Conservation (phyloP, 2,113 vertebrate genomes). For the Argyrosomus japonicus region DNA sequence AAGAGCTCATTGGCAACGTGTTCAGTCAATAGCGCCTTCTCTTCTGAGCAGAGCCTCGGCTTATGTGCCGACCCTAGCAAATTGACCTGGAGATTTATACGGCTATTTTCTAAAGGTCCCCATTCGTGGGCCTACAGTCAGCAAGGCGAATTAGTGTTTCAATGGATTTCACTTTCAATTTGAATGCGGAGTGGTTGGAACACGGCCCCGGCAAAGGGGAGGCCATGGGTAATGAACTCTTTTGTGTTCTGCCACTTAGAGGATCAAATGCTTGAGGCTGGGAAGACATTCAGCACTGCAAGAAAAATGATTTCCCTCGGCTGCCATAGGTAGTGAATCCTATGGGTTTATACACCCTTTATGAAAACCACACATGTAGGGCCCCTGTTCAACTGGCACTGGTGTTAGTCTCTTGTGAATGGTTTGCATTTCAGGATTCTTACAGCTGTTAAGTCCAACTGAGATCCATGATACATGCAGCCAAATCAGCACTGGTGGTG, state of each 20-base stretch:
- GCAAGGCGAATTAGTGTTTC: constrained; percentile 73
- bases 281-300: constrained; percentile 56
- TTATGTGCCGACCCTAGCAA: constrained; percentile 65
- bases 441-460: not conserved
- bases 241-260: constrained; percentile 67
- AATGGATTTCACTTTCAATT: constrained; percentile 77
- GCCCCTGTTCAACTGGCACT: not conserved
- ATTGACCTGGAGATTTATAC: constrained; percentile 78
- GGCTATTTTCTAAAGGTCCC: constrained; percentile 76
- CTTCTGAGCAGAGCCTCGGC: constrained; percentile 46
- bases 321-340: constrained; percentile 23
- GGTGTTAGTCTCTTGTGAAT: not conserved
- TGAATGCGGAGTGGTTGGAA: constrained; percentile 71
- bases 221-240: constrained; percentile 69
- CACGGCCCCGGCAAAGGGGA: constrained; percentile 47
- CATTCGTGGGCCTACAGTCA: constrained; percentile 63
- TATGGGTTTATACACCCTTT: constrained; percentile 24
- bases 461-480: not conserved
- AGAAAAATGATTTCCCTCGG: constrained; percentile 37
- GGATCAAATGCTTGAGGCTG: constrained; percentile 60
- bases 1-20: constrained; percentile 68
- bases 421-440: not conserved
- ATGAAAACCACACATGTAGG: not conserved
- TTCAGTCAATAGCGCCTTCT: constrained; percentile 60
- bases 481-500: not conserved